Evolutionary conservation across 2,888 invertebrate species (phyloP), one percentile per base, ranked within the genome.

Genomic region (Parthenolecanium corni): DNA sequence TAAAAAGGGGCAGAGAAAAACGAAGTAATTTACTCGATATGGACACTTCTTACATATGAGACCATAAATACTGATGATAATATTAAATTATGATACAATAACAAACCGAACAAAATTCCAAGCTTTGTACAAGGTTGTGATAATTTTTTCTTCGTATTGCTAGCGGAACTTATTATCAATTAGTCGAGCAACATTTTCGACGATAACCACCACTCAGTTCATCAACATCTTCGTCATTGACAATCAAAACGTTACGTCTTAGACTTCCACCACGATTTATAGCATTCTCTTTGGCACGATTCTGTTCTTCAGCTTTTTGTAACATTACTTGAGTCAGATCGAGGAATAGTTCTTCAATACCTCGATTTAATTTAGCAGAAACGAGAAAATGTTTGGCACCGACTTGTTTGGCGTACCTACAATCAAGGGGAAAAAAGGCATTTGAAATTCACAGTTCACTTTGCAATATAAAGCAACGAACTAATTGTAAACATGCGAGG

Each of bases 341-440:
- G 52, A 92, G 74, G 73, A 95, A 95, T 71, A 95, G 78, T 66
- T 95, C 92, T 72, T 93, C 90, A 4, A 95, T 86, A 31, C 93
- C 93, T 73, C 85, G 82, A 73, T 93, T 93, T 65, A 84, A 75
- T 76, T 96, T 96, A 0, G 96, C 96, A 31, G 95, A 95, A 36
- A 94, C 92, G 72, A 89, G 86, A 74, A 85, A 90, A 75, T 95
- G 94, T 70, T 83, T 82, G 1, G 96, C 95, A 62, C 92, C 93
- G 5, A 95, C 94, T 73, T 87, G 86, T 67, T 80, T 80, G 2
- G 95, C 86, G 76, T 95, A 95, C 65, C 90, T 92, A 74, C 56
- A 77, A 77, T 67, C 9, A 49, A 42, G 14, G 14, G 14, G 3
- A 42, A 42, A 42, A 18, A 38, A 38, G 9, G 3, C 2, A 16